phyloP scores from a whole-genome alignment of 2,888 invertebrate species.

The Hydraecia micacea region DNA sequence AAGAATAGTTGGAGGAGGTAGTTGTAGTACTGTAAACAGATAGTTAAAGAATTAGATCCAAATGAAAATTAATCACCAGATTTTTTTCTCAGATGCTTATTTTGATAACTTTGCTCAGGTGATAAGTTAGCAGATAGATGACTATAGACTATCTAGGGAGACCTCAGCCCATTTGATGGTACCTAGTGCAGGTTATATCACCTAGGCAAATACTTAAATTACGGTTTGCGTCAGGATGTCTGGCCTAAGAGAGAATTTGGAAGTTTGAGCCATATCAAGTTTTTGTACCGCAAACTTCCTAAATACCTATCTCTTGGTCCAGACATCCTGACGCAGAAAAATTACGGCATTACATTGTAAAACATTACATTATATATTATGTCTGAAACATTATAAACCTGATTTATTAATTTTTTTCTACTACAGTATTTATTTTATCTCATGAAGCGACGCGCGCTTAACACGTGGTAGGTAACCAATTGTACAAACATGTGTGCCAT shows the following conservation, averaged over 20 bases:
- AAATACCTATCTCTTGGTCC: too few species aligned
- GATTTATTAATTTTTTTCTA: not conserved
- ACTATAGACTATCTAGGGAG: not conserved
- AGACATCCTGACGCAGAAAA: too few species aligned
- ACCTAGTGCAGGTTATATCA: not conserved
- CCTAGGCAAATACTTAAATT: not conserved
- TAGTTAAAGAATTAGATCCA: not conserved
- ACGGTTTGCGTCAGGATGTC: not conserved
- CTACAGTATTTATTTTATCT: not conserved
- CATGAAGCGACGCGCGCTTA: not conserved
- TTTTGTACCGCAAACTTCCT: too few species aligned
- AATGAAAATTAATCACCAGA: not conserved
- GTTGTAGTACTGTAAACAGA: constrained; percentile 86
- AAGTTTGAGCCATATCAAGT: too few species aligned
- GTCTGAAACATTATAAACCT: not conserved
- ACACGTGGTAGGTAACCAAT: not conserved
- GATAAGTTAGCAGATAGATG: not conserved
- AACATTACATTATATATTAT: not conserved
- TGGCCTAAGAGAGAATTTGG: too few species aligned
- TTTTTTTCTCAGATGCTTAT: not conserved
- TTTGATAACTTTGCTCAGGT: not conserved
- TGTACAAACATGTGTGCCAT: not conserved
- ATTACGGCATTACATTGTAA: not conserved
- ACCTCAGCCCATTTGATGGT: not conserved
- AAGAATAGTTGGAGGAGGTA: constrained; percentile 85